Evolutionary conservation across 2,797 vertebrate species (phyloP).

Genomic region (Eidolon dupreanum): DNA sequence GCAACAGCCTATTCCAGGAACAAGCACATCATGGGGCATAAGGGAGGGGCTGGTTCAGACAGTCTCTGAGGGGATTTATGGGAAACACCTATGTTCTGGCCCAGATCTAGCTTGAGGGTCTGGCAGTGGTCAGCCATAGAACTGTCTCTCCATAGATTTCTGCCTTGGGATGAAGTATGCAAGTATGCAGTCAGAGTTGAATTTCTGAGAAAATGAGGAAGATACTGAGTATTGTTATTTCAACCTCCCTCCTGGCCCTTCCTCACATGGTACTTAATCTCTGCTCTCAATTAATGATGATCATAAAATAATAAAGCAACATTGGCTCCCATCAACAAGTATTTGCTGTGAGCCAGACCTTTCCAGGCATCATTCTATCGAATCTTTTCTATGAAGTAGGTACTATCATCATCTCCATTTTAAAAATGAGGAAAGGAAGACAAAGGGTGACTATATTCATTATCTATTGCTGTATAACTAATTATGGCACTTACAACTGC

Average conservation of each 20-base stretch:
- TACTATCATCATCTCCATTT: not conserved
- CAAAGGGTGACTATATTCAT: not conserved
- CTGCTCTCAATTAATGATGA: not conserved
- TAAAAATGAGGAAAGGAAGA: constrained; percentile 6
- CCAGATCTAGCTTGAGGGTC: too few species aligned
- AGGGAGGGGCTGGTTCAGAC: too few species aligned
- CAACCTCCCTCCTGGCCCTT: not conserved
- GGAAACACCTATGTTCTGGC: not conserved
- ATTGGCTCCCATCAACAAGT: not conserved
- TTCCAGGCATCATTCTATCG: not conserved
- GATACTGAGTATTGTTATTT: not conserved
- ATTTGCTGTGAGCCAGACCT: not conserved
- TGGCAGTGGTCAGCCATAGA: not conserved
- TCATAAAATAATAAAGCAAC: not conserved
- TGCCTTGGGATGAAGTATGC: not conserved
- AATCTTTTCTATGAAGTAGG: not conserved
- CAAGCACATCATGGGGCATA: not conserved
- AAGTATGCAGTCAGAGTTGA: not conserved
- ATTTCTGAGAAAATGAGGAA: not conserved
- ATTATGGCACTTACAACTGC: not conserved
- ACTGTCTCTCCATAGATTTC: not conserved
- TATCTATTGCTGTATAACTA: not conserved
- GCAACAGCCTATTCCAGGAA: not conserved
- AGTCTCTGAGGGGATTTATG: not conserved
- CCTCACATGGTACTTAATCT: not conserved